Base-by-base conservation (phyloP, 2,888 invertebrate genomes). In the Drosophila falleni region DNA sequence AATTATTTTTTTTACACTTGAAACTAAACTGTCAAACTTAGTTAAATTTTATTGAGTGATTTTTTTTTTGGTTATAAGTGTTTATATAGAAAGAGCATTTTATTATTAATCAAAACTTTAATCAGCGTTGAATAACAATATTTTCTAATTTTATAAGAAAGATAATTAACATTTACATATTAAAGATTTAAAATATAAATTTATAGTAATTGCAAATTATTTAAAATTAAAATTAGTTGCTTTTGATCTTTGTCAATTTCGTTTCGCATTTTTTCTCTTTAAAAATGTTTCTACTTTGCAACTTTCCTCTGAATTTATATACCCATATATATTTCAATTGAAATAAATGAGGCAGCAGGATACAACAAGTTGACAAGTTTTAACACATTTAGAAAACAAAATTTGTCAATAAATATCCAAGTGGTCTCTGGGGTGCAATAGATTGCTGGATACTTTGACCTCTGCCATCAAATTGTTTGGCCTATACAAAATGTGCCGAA, bases 371-470 rank as follows among this genome's bases (percentile, higher is more conserved):
- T 29, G 8, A 31, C 11, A 42, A 42, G 42, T 19, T 23, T 8
- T n/a, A 29, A 11, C 8, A 29, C 10, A 46, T 39, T 26, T 44
- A 15, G 3, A 39, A 39, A 53, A 29, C 15, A 11, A 29, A 19
- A 19, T 3, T 44, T 47, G 53, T 15, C 16, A 60, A 44, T 26
- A 60, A 44, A 58, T 59, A 39, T 67, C n/a, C 37, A 84, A 89
- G 49, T 80, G 67, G 58, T 78, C 80, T 69, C 72, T 49, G 33
- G 75, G 64, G 88, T 23, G 56, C 77, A 73, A 67, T 89, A 55
- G 54, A 42, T 56, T 65, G 66, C 60, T 60, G 53, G 41, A 65
- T 59, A 71, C 19, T 81, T 86, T 64, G 59, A 37, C 16, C 19
- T 19, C 19, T 5, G 35, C 3, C 9, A 33, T 33, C n/a, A 33